Evolutionary conservation across 2,888 invertebrate species (phyloP).

Genomic region (Drosophila histrio): DNA sequence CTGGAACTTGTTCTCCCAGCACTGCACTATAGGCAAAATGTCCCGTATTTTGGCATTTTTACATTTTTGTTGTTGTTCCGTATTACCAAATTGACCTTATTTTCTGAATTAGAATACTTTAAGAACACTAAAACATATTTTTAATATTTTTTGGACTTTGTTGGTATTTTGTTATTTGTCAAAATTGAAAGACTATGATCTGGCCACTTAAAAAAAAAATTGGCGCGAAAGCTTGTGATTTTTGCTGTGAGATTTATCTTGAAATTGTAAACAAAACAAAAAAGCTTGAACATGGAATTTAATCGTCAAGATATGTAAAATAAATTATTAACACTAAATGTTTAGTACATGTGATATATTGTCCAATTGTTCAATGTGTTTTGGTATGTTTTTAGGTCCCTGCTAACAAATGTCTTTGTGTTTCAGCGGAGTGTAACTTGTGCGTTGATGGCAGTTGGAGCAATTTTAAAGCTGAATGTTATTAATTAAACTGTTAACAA

Average conservation of each 20-base stretch:
- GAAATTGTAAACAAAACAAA: not conserved
- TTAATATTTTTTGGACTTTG: no score
- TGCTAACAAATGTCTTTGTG: not conserved
- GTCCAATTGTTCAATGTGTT: not conserved
- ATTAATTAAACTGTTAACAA: not conserved
- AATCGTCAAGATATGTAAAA: not conserved
- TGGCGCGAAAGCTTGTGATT: not conserved
- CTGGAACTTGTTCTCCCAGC: no score
- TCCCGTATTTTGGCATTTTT: not conserved
- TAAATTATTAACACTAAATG: not conserved
- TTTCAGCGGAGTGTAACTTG: not conserved
- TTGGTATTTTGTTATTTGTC: not conserved
- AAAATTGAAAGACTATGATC: not conserved
- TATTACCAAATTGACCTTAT: not conserved
- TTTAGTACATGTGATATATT: not conserved
- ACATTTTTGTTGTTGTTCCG: not conserved
- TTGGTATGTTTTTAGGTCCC: not conserved
- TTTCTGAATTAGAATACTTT: not conserved
- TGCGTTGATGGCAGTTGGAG: not conserved
- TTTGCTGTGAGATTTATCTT: not conserved
- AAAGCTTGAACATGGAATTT: not conserved
- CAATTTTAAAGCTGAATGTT: no score
- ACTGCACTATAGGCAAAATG: no score
- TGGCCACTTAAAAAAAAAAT: not conserved
- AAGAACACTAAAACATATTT: not conserved